Evolutionary conservation across 2,797 vertebrate species (phyloP).

Genomic region (Euthynnus affinis): DNA sequence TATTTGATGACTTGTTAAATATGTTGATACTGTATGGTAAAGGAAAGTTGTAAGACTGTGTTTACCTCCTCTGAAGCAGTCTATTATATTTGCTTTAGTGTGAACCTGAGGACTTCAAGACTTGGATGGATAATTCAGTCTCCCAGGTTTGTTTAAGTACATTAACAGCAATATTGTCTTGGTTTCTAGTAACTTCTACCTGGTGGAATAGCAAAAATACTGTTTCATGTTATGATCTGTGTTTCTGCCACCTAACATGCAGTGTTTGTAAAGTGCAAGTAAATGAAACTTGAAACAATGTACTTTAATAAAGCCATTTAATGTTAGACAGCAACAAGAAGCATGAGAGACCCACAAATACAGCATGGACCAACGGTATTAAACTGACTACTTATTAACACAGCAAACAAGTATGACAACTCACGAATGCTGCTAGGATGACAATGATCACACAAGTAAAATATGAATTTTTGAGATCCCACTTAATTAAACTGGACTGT

Average conservation of each 20-base stretch:
- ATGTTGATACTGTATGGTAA: background rate
- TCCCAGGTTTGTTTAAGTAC: background rate
- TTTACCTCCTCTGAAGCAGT: background rate
- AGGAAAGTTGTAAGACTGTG: too few relatives aligned
- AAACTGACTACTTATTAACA: conserved; percentile 76
- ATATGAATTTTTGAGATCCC: conserved; percentile 84
- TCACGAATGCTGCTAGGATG: conserved; percentile 86
- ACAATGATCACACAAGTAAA: conserved; percentile 86
- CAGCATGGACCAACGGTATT: conserved; percentile 87
- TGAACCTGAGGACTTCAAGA: background rate
- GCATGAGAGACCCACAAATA: conserved; percentile 90
- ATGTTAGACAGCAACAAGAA: conserved; percentile 92
- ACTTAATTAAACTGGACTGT: conserved; percentile 84
- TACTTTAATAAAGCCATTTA: conserved; percentile 89
- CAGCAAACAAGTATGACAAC: conserved; percentile 84
- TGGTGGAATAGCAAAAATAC: background rate
- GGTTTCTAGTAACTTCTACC: background rate
- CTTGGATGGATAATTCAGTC: background rate
- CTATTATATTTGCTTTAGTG: background rate
- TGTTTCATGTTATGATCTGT: background rate
- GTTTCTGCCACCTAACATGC: background rate
- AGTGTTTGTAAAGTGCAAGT: conserved; percentile 24
- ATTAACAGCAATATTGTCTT: conserved; percentile 9
- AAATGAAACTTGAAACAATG: conserved; percentile 43
- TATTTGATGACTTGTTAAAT: background rate